Percentiles rank a stretch among this genome's conserved stretches.
phyloP scores from a whole-genome alignment of 2,113 vertebrate species.

The Narcine bancroftii region DNA sequence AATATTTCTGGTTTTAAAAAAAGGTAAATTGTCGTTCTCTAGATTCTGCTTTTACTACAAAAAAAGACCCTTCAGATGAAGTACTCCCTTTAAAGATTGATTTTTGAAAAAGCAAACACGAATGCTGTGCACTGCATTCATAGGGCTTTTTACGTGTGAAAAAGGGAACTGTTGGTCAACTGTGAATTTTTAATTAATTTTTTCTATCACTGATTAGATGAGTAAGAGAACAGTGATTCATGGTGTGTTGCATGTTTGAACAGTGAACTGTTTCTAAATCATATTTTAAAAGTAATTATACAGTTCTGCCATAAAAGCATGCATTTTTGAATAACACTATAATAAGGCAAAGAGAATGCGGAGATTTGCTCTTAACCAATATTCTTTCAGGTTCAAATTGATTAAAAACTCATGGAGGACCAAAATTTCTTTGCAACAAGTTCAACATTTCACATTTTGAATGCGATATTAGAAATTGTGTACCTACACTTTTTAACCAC shows the following conservation, averaged over 20 bases:
- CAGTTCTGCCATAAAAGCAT: neutral
- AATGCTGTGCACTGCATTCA: slow-evolving; percentile 24
- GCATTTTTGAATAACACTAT: slow-evolving; percentile 24
- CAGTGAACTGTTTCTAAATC: neutral
- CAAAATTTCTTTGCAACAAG: slow-evolving; percentile 10
- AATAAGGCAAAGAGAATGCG: slow-evolving; percentile 19
- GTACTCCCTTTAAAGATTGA: neutral
- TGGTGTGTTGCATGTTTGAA: slow-evolving; percentile 23
- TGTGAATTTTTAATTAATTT: slow-evolving; percentile 26
- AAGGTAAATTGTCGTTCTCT: neutral
- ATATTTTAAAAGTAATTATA: slow-evolving; percentile 15
- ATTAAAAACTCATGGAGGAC: slow-evolving; percentile 9
- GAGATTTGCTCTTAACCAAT: slow-evolving; percentile 5
- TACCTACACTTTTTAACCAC: neutral
- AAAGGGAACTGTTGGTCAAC: slow-evolving; percentile 11
- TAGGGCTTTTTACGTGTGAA: slow-evolving; percentile 12
- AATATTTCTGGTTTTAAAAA: neutral
- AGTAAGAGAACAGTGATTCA: slow-evolving; percentile 12
- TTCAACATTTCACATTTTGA: slow-evolving; percentile 25
- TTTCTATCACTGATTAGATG: slow-evolving; percentile 24
- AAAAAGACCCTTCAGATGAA: neutral
- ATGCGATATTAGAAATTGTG: neutral
- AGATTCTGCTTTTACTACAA: neutral
- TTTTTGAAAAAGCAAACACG: neutral
- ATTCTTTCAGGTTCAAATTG: slow-evolving; percentile 1